Evolutionary conservation across 1,140 invertebrate species (phyloP).

Genomic region (Lepeophtheirus salmonis): DNA sequence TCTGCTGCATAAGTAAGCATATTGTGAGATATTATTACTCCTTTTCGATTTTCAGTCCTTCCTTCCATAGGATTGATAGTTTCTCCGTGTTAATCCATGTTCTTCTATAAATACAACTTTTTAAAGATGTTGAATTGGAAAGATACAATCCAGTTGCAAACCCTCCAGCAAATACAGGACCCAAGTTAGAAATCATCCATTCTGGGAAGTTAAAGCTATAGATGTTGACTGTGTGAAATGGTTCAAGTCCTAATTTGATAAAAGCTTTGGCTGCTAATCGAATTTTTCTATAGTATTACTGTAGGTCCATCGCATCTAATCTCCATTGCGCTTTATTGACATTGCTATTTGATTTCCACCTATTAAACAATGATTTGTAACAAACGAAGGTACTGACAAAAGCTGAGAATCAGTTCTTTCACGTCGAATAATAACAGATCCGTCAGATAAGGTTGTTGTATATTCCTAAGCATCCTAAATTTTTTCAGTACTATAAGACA

Average conservation of each 20-base stretch:
- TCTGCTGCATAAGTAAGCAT: conserved; percentile 46
- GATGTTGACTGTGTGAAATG: conserved; percentile 61
- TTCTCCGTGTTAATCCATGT: neutral
- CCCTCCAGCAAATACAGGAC: conserved; percentile 66
- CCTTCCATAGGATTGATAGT: conserved; percentile 31
- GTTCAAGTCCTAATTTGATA: conserved; percentile 58
- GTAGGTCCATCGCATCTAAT: conserved; percentile 46
- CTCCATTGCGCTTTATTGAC: conserved; percentile 37
- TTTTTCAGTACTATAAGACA: neutral
- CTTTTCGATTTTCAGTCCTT: conserved; percentile 81
- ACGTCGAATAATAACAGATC: neutral
- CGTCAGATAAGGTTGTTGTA: neutral
- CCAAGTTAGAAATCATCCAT: conserved; percentile 71
- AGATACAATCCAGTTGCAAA: conserved; percentile 70
- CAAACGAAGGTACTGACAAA: neutral
- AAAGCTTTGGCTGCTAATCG: conserved; percentile 61
- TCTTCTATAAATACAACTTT: conserved; percentile 41
- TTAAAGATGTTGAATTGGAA: conserved; percentile 65
- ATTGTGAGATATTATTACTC: conserved; percentile 77
- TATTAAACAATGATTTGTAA: conserved; percentile 21
- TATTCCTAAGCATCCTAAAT: neutral
- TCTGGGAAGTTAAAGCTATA: conserved; percentile 75
- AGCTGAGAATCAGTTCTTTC: neutral
- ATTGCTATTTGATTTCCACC: conserved; percentile 48
- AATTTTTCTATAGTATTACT: conserved; percentile 53